Base-by-base conservation (phyloP, 2,113 vertebrate genomes). In the Diadophis punctatus region DNA sequence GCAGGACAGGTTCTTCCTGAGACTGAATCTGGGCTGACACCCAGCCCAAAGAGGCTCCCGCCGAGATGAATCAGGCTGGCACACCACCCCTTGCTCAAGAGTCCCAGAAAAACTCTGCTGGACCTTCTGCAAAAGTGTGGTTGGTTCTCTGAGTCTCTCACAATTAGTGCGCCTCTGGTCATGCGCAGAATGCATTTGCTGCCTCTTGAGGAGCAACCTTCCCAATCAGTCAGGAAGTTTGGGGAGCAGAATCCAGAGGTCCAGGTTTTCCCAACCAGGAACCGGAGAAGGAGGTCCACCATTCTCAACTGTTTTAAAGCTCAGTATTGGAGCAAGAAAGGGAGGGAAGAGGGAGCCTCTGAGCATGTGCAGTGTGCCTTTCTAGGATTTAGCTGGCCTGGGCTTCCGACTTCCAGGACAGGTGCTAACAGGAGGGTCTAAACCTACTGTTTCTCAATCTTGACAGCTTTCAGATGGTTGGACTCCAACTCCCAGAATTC, bases 81-180 rank as follows among this genome's bases (percentile, higher is more conserved):
- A 23, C 30, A 16, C 6, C 30, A 34, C n/a, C 9, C 89, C 20
- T 88, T 10, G 16, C 1, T 1, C 18, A 20, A 5, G 46, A 34
- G 84, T 27, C 56, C 8, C 63, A 8, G 92, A 95, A 95, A 90
- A 51, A 14, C 16, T 90, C 30, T 3, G 68, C 46, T 27, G 60
- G 30, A 23, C 93, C 4, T 85, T 90, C 87, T 30, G 90, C 90
- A 90, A 93, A 94, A 88, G 93, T 11, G 10, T 16, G 22, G 23
- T 14, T 51, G 87, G 2, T 48, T 55, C 16, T 22, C 14, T 12
- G 88, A 80, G 7, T 20, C 68, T 39, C 34, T 8, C 34, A 8
- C 11, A 3, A 63, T 43, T 8, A 0, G 8, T 49, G 27, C 58
- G 27, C 58, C 25, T 46, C 56, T 46, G 88, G 27, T 27, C 88